Conservation (phyloP, 2,888 invertebrate genomes). For the Sarcophaga caerulescens region DNA sequence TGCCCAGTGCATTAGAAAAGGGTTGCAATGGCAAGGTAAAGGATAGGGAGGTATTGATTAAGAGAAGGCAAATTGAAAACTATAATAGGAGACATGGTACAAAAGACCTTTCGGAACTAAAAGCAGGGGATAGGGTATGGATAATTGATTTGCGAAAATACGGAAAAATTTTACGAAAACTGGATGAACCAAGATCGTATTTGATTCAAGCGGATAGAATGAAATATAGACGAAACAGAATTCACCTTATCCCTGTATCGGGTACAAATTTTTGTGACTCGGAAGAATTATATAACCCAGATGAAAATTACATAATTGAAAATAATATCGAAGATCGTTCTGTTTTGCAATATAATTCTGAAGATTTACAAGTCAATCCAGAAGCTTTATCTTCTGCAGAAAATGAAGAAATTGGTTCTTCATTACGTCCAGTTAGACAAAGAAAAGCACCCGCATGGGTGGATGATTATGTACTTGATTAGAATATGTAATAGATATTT, state of each 20-base stretch:
- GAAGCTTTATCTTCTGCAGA: too few species aligned
- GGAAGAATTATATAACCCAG: conserved; percentile 22
- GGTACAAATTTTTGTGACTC: background rate
- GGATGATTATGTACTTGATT: background rate
- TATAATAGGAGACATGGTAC: too few species aligned
- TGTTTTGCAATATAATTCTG: background rate
- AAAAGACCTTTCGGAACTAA: background rate
- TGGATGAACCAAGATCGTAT: conserved; percentile 31
- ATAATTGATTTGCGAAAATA: conserved; percentile 2
- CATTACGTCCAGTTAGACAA: background rate
- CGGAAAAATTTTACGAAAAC: conserved; percentile 26
- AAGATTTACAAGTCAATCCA: too few species aligned
- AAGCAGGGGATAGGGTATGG: conserved; percentile 26
- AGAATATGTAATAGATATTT: background rate
- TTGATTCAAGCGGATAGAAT: conserved; percentile 2
- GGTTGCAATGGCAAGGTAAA: too few species aligned
- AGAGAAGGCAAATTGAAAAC: too few species aligned
- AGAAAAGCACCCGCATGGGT: background rate
- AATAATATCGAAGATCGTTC: background rate
- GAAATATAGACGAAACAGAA: background rate
- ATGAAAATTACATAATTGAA: conserved; percentile 18
- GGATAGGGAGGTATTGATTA: too few species aligned
- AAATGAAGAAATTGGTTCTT: background rate
- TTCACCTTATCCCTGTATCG: conserved; percentile 11
- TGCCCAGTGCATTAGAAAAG: too few species aligned